A percentile compares a stretch with the other conserved stretches of the same genome.
Conservation (phyloP, 1,140 invertebrate genomes). For the Nasonia giraulti region DNA sequence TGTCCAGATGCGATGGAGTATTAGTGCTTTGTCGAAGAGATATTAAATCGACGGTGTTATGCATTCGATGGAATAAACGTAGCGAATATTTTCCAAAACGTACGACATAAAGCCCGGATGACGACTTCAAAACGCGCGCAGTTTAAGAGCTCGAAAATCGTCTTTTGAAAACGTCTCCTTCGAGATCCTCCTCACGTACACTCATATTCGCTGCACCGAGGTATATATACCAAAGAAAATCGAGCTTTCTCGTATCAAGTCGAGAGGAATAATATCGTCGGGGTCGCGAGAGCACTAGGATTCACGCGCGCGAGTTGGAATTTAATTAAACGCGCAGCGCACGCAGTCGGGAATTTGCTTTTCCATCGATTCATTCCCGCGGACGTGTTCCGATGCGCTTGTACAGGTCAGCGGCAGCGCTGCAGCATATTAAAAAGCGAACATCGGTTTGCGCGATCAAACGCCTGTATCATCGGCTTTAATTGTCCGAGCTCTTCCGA, state of each 20-base stretch:
- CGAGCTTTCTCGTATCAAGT: background rate
- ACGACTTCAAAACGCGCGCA: no score
- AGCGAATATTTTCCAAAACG: no score
- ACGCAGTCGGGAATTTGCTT: background rate
- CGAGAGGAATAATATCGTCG: background rate
- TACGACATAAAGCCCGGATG: no score
- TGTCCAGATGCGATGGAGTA: no score
- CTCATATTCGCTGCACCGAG: background rate
- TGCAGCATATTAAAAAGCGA: no score
- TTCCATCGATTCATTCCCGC: conserved; percentile 9
- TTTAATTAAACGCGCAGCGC: conserved; percentile 11
- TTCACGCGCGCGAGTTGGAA: background rate
- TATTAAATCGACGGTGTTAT: no score
- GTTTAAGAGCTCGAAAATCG: background rate
- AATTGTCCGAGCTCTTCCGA: no score
- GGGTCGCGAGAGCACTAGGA: no score
- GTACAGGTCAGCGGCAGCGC: background rate
- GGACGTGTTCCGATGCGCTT: background rate
- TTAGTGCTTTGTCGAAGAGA: no score
- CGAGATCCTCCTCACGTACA: background rate
- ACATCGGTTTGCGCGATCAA: no score
- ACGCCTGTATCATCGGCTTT: no score
- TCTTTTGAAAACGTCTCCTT: background rate
- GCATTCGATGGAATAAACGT: no score
- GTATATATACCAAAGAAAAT: background rate